phyloP scores from a whole-genome alignment of 2,113 vertebrate species.

The Crotalus tigris region DNA sequence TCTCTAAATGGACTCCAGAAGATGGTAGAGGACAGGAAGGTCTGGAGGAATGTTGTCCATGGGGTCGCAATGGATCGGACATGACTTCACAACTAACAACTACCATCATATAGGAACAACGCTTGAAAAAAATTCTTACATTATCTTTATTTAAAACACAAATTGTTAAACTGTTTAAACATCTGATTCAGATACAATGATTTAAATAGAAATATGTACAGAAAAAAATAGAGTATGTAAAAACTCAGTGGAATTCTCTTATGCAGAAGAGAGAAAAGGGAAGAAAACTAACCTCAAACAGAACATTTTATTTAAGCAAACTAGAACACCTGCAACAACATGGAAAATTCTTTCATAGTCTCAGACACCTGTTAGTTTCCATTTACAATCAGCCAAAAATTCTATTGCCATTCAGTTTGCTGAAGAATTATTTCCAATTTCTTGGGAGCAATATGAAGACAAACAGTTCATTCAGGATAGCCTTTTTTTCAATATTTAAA shows the following conservation, averaged over 20 bases:
- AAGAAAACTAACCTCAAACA: constrained; percentile 32
- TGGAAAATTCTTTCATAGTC: not conserved
- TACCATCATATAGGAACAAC: not conserved
- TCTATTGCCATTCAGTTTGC: constrained; percentile 38
- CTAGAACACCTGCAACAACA: not conserved
- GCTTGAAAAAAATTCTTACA: constrained; percentile 18
- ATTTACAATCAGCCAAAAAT: constrained; percentile 31
- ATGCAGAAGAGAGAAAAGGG: not conserved
- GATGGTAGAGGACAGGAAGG: too few species aligned
- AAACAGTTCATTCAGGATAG: constrained; percentile 55
- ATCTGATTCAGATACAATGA: constrained; percentile 56
- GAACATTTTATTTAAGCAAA: constrained; percentile 40
- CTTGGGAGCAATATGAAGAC: constrained; percentile 33
- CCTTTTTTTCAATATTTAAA: not conserved
- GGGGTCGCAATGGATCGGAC: too few species aligned
- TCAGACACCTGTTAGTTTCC: constrained; percentile 6
- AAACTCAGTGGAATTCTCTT: accelerated
- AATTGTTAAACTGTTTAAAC: constrained; percentile 42
- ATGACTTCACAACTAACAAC: too few species aligned
- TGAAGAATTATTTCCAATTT: constrained; percentile 24
- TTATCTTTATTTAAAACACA: constrained; percentile 68
- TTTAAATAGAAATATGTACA: constrained; percentile 72
- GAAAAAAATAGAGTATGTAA: not conserved
- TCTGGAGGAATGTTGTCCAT: too few species aligned
- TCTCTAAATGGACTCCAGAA: not conserved